Percentiles rank a stretch among this genome's conserved stretches.
Evolutionary conservation across 2,113 vertebrate species (phyloP).

Genomic region (Triplophysa siluroides): DNA sequence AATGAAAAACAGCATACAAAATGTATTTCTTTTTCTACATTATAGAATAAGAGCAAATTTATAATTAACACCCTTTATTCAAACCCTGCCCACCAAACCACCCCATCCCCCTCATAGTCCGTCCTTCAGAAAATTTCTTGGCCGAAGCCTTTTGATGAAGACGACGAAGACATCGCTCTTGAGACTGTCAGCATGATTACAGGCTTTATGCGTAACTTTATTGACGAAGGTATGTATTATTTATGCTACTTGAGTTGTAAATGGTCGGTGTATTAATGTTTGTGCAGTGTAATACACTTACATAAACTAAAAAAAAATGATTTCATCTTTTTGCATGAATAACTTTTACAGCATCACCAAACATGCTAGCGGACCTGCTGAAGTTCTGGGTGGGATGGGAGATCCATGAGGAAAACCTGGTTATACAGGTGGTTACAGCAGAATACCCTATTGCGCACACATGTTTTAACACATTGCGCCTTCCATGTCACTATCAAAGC

Average conservation of each 20-base stretch:
- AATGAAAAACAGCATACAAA: not conserved
- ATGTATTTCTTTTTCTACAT: not conserved
- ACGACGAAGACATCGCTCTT: not conserved
- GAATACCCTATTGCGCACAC: not conserved
- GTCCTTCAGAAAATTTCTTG: constrained; percentile 13
- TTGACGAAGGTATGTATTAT: constrained; percentile 11
- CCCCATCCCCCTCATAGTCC: not conserved
- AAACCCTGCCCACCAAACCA: no score
- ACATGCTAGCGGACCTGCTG: not conserved
- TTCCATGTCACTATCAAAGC: constrained; percentile 12
- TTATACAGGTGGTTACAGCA: not conserved
- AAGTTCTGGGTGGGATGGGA: constrained; percentile 12
- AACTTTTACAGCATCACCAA: not conserved
- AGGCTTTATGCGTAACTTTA: not conserved
- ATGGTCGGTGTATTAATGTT: not conserved
- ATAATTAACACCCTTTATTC: no score
- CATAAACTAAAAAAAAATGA: not conserved
- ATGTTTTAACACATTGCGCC: not conserved
- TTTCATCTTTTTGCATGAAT: not conserved
- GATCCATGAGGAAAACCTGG: not conserved
- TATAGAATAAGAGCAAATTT: not conserved
- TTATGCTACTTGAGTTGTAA: not conserved
- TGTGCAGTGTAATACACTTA: not conserved
- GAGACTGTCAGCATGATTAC: not conserved
- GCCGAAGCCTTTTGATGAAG: not conserved